A percentile compares a stretch with the other conserved stretches of the same genome.
phyloP scores from a whole-genome alignment of 2,113 vertebrate species.

The Oncorhynchus nerka region DNA sequence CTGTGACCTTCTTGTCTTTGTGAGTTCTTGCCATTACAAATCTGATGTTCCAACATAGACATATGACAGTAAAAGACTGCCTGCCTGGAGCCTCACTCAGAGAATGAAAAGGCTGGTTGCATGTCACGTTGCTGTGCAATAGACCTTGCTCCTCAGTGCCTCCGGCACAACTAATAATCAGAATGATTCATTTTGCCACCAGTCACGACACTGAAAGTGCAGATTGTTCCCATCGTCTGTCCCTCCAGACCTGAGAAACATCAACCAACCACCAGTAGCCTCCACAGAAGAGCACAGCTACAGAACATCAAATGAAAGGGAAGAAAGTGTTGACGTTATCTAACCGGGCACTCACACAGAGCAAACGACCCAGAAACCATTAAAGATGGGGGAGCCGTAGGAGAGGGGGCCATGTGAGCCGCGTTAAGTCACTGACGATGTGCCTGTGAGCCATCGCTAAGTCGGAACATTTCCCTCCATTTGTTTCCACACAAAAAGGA shows the following conservation, averaged over 20 bases:
- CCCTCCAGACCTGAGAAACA: no score
- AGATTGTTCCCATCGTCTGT: no score
- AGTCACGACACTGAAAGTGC: no score
- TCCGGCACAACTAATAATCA: no score
- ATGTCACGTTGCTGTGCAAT: no score
- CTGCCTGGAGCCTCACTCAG: constrained; percentile 1
- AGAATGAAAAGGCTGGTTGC: no score
- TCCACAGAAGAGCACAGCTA: background rate
- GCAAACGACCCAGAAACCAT: constrained; percentile 18
- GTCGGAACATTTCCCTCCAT: no score
- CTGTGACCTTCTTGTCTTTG: constrained; percentile 30
- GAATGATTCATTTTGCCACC: no score
- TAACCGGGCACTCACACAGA: constrained; percentile 12
- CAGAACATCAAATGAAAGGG: background rate
- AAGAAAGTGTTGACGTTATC: constrained; percentile 13
- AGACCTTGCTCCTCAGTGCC: no score
- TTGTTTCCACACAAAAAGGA: no score
- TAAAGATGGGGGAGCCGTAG: background rate
- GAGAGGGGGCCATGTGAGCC: background rate
- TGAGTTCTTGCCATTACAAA: constrained; percentile 39
- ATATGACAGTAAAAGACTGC: constrained; percentile 8
- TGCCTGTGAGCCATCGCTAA: no score
- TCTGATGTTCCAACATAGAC: constrained; percentile 32
- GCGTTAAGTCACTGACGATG: background rate
- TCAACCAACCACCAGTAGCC: background rate